Percentiles rank a stretch among this genome's conserved stretches.
phyloP scores from a whole-genome alignment of 2,888 invertebrate species.

The Caenorhabditis macrosperma region DNA sequence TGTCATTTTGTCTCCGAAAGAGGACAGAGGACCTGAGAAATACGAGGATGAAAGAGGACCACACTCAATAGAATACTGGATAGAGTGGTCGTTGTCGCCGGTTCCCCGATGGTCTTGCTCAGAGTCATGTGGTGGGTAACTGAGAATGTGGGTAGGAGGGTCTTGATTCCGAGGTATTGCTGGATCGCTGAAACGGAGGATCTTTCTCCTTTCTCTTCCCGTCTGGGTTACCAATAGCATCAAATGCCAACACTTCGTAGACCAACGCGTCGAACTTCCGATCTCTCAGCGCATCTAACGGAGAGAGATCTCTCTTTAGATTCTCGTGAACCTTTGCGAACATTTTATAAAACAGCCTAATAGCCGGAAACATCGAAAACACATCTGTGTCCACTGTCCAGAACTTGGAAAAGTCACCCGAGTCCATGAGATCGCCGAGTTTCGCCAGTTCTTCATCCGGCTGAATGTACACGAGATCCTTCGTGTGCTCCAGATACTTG shows the following conservation, averaged over 20 bases:
- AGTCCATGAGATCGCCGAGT: conserved; percentile 12
- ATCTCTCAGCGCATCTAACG: conserved; percentile 22
- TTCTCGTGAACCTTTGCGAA: conserved; percentile 31
- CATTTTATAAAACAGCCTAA: conserved; percentile 29
- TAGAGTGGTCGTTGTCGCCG: conserved; percentile 17
- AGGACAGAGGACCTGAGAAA: conserved; percentile 31
- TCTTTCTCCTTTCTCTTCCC: not conserved
- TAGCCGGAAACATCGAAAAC: conserved; percentile 18
- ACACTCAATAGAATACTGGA: conserved; percentile 31
- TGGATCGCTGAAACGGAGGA: conserved; percentile 12
- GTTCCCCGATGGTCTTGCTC: conserved; percentile 42
- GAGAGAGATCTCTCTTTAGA: conserved; percentile 16
- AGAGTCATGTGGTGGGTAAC: conserved; percentile 29
- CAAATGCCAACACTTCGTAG: conserved; percentile 22
- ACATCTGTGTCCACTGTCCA: conserved; percentile 18
- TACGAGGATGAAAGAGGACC: not conserved
- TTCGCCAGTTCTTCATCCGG: conserved; percentile 35
- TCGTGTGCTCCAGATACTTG: conserved; percentile 37
- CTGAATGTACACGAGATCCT: conserved; percentile 23
- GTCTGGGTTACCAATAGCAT: conserved; percentile 17
- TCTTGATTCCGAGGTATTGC: conserved; percentile 37
- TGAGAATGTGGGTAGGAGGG: conserved; percentile 23
- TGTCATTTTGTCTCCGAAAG: conserved; percentile 27
- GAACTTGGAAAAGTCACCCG: conserved; percentile 30
- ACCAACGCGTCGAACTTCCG: conserved; percentile 42